These are phyloP conservation scores for Crotalus helleri DNA, from an alignment of 2,113 vertebrate species.

Conservation along the genomic window DNA sequence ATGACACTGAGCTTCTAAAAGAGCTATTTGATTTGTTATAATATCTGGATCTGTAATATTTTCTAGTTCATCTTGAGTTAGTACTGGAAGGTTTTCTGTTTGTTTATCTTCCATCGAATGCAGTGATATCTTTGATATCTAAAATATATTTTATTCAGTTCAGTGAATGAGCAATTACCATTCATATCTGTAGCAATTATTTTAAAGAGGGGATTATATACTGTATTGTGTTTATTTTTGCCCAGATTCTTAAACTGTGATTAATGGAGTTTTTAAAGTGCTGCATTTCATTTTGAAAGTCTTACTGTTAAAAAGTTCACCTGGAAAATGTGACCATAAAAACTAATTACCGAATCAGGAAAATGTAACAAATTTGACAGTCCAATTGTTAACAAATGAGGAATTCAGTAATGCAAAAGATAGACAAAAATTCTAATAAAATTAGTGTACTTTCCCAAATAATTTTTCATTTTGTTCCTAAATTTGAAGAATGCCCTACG, in stretches of 20 bases:
- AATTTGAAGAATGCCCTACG: neutral
- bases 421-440: neutral
- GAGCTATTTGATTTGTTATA: constrained; percentile 83
- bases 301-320: neutral
- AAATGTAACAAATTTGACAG: neutral
- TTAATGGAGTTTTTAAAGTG: neutral
- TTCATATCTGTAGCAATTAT: neutral
- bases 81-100: constrained; percentile 70
- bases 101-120: constrained; percentile 78
- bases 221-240: neutral
- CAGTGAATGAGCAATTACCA: neutral
- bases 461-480: neutral
- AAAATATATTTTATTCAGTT: constrained; percentile 31
- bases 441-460: neutral
- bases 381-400: neutral
- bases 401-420: neutral
- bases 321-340: neutral
- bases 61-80: constrained; percentile 75
- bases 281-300: neutral
- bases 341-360: neutral
- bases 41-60: constrained; percentile 74
- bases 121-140: constrained; percentile 83
- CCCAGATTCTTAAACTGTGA: neutral
- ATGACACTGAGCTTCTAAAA: constrained; percentile 82
- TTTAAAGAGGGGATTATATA: neutral